A percentile compares a stretch with the other conserved stretches of the same genome.
phyloP scores from a whole-genome alignment of 2,888 invertebrate species.

The Clusia tigrina region DNA sequence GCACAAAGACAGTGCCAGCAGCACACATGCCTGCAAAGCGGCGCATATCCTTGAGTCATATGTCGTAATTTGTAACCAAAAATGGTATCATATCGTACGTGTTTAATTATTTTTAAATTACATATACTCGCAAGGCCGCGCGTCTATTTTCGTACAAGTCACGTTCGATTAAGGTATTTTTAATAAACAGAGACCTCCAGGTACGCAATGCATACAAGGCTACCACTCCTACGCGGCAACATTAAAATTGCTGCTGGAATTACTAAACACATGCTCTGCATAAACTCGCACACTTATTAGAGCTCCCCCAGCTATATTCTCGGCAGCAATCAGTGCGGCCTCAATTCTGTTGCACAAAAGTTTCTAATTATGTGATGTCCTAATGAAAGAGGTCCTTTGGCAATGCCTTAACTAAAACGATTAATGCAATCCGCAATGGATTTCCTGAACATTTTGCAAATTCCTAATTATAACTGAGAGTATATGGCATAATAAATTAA shows the following conservation, averaged over 20 bases:
- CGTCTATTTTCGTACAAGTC: background rate
- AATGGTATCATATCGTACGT: conserved; percentile 39
- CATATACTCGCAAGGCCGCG: conserved; percentile 34
- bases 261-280: no score
- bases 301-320: no score
- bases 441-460: background rate
- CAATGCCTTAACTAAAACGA: background rate
- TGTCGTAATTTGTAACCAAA: conserved; percentile 8
- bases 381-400: no score
- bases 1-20: background rate
- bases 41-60: background rate
- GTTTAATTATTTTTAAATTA: conserved; percentile 56
- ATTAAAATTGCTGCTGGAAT: no score
- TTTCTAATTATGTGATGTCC: no score
- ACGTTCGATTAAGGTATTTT: background rate
- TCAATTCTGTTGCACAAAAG: no score
- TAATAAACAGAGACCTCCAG: no score
- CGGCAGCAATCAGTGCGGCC: no score
- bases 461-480: conserved; percentile 3
- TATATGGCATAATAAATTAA: conserved; percentile 15
- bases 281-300: no score
- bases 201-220: no score
- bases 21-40: conserved; percentile 8
- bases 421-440: no score
- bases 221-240: no score